A percentile compares a stretch with the other conserved stretches of the same genome.
Conservation (phyloP, 2,797 vertebrate species). For the Sebastes itinus region DNA sequence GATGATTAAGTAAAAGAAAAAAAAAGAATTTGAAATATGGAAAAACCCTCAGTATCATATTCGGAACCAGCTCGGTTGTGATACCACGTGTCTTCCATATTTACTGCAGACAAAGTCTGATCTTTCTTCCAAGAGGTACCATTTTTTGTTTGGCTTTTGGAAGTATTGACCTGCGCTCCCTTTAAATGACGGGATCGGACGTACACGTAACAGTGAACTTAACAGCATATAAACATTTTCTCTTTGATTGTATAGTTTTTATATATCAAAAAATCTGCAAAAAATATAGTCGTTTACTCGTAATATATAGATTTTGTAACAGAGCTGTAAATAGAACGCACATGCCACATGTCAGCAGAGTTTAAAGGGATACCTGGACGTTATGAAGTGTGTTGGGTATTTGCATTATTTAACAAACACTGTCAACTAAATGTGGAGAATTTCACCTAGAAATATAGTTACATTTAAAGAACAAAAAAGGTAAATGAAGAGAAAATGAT, state of each 20-base stretch:
- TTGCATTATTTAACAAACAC: not conserved
- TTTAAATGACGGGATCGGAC: slow-evolving; percentile 19
- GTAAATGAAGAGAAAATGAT: not conserved
- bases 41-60: not conserved
- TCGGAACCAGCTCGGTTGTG: not conserved
- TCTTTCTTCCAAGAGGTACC: not conserved
- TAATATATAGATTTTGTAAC: slow-evolving; percentile 52
- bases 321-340: slow-evolving; percentile 47
- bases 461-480: not conserved
- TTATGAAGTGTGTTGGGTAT: not conserved
- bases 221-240: slow-evolving; percentile 37
- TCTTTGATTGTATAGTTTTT: slow-evolving; percentile 27
- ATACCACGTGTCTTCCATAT: not conserved
- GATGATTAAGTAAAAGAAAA: not conserved
- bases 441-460: not conserved
- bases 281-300: slow-evolving; percentile 64
- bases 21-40: not conserved
- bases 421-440: not conserved
- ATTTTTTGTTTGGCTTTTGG: not conserved
- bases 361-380: slow-evolving; percentile 4
- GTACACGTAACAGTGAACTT: slow-evolving; percentile 12
- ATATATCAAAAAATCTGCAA: slow-evolving; percentile 64
- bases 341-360: slow-evolving; percentile 35
- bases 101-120: not conserved
- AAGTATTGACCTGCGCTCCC: not conserved